Conservation (phyloP, 2,888 invertebrate genomes). For the Acronicta aceris region DNA sequence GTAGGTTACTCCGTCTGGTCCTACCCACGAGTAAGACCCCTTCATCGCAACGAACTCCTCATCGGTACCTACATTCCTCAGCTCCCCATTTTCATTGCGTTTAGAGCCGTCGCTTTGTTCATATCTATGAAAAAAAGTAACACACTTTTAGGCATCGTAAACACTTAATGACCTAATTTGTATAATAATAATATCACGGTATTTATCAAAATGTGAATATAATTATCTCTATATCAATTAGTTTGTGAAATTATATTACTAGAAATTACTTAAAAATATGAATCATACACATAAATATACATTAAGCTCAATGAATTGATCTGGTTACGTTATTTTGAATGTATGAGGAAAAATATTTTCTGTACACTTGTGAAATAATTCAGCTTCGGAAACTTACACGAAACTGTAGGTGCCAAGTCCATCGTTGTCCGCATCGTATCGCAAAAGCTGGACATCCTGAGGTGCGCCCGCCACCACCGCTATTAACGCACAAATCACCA, state of each 20-base stretch:
- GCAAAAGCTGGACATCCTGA: conserved; percentile 72
- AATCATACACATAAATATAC: no score
- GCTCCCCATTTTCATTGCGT: conserved; percentile 83
- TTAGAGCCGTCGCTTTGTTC: conserved; percentile 88
- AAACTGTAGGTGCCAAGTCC: conserved; percentile 78
- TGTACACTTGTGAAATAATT: background rate
- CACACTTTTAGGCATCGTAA: background rate
- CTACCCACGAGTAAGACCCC: conserved; percentile 86
- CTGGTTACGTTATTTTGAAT: background rate
- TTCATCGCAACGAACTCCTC: conserved; percentile 84
- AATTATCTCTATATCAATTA: no score
- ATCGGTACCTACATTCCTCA: conserved; percentile 86
- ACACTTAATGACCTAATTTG: background rate
- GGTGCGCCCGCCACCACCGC: conserved; percentile 76
- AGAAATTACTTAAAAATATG: no score
- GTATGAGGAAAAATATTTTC: background rate
- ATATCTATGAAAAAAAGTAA: conserved; percentile 67
- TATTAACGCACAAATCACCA: conserved; percentile 80
- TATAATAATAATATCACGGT: background rate
- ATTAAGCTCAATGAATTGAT: no score
- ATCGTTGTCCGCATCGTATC: conserved; percentile 76
- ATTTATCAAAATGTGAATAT: background rate
- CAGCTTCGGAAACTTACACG: conserved; percentile 63
- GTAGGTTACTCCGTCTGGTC: conserved; percentile 84
- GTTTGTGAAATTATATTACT: no score